Evolutionary conservation across 64 coral and sea anemone species (phyloP), one percentile per base, ranked within the genome.

Genomic region (Trachythela sp.): DNA sequence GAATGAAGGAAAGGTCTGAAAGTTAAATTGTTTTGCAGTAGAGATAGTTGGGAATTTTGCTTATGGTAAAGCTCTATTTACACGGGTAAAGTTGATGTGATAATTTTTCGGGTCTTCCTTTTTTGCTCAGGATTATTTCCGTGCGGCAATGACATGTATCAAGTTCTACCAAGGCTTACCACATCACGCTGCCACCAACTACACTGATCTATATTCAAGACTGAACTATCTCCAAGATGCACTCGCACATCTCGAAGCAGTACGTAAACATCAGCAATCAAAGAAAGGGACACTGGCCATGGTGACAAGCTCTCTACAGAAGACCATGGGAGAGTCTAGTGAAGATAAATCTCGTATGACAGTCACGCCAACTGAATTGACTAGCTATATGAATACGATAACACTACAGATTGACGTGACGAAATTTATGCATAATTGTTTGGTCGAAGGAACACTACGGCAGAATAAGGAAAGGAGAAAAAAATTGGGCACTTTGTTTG

Each of bases 61-160:
- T n/a, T n/a, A n/a, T n/a, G n/a, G n/a, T n/a, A n/a, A n/a, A n/a
- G n/a, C n/a, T n/a, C n/a, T n/a, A n/a, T n/a, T n/a, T n/a, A n/a
- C n/a, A n/a, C n/a, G n/a, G n/a, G n/a, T n/a, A n/a, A n/a, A n/a
- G n/a, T n/a, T n/a, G n/a, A n/a, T n/a, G n/a, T n/a, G n/a, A n/a
- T n/a, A n/a, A n/a, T n/a, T n/a, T n/a, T n/a, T n/a, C n/a, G n/a
- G n/a, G n/a, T 48, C 30, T 27, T 24, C 13, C 13, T 68, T 30
- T 56, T 54, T 48, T 85, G 13, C 37, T 9, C 39, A 99, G 96
- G 96, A 99, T 75, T 89, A 89, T 70, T 99, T 99, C 48, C 94
- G 96, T 26, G 96, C 96, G 29, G 96, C 96, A 6, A 94, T 93
- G 87, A 99, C 96, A 14, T 99, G 96, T 20, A 99, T 99, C 27